Conservation (phyloP, 2,797 vertebrate species). For the Myotis findleyi region DNA sequence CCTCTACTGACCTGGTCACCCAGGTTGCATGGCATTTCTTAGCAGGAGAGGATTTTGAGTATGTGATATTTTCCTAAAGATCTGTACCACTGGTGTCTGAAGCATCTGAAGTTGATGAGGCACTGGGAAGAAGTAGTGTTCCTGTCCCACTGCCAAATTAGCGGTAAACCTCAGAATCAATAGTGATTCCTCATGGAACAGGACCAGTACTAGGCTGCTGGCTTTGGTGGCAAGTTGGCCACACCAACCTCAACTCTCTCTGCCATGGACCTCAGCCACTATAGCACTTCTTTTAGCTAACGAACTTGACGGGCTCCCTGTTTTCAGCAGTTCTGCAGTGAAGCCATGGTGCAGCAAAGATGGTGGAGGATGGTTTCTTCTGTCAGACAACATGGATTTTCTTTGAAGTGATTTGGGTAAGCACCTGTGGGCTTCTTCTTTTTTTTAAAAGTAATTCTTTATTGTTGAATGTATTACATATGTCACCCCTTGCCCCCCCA, state of each 20-base stretch:
- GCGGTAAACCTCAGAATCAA: not conserved
- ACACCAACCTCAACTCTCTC: not conserved
- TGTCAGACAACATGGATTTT: slow-evolving; percentile 7
- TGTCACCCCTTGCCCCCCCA: too few species aligned
- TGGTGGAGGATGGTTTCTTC: not conserved
- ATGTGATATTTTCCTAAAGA: slow-evolving; percentile 7
- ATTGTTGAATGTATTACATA: too few species aligned
- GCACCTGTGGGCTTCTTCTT: not conserved
- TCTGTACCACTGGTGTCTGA: not conserved
- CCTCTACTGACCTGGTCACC: not conserved
- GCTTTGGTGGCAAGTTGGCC: not conserved
- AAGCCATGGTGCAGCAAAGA: not conserved
- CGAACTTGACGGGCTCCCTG: not conserved
- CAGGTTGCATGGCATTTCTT: not conserved
- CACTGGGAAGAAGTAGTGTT: not conserved
- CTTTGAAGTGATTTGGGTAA: slow-evolving; percentile 35
- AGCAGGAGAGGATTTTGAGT: not conserved
- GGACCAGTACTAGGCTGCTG: not conserved
- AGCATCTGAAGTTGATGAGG: not conserved
- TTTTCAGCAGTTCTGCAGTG: not conserved
- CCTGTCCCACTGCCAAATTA: not conserved
- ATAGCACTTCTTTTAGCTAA: not conserved
- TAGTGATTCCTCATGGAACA: not conserved
- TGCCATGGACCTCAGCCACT: not conserved
- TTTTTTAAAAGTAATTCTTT: too few species aligned